Evolutionary conservation across 2,888 invertebrate genomes (phyloP).

Genomic region (Ophraella communa): DNA sequence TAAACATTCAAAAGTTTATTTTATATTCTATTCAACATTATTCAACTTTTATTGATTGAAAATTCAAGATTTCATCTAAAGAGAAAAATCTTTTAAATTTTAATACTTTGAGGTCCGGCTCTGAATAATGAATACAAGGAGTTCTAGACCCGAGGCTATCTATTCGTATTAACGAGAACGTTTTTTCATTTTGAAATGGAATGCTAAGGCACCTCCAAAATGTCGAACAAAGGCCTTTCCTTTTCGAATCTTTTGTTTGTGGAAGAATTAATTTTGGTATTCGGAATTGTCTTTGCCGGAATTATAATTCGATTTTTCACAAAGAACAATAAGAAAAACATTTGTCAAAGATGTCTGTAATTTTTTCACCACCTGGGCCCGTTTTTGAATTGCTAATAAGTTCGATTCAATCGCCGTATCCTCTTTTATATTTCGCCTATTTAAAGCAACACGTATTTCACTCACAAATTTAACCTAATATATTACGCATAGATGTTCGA

Average conservation of each 20-base stretch:
- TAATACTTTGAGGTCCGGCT: background rate
- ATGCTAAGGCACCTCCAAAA: constrained; percentile 35
- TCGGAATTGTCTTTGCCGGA: constrained; percentile 17
- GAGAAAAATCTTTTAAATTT: background rate
- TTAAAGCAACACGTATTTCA: no score
- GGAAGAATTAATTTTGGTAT: constrained; percentile 26
- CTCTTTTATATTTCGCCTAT: background rate
- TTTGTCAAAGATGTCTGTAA: background rate
- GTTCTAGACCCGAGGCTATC: constrained; percentile 33
- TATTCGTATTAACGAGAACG: constrained; percentile 36
- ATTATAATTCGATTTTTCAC: constrained; percentile 16
- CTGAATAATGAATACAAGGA: constrained; percentile 28
- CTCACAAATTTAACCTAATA: no score
- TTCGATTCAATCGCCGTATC: background rate
- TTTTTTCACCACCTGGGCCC: constrained; percentile 5
- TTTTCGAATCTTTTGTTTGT: constrained; percentile 23
- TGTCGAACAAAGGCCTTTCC: constrained; percentile 27
- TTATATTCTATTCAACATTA: no score
- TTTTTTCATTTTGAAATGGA: constrained; percentile 32
- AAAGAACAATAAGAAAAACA: constrained; percentile 8
- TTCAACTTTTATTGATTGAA: no score
- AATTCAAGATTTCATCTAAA: no score
- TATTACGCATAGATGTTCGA: no score
- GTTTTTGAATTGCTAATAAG: background rate
- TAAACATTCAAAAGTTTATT: no score